Evolutionary conservation across 1,140 invertebrate genomes (phyloP).

Genomic region (Ectropis grisescens): DNA sequence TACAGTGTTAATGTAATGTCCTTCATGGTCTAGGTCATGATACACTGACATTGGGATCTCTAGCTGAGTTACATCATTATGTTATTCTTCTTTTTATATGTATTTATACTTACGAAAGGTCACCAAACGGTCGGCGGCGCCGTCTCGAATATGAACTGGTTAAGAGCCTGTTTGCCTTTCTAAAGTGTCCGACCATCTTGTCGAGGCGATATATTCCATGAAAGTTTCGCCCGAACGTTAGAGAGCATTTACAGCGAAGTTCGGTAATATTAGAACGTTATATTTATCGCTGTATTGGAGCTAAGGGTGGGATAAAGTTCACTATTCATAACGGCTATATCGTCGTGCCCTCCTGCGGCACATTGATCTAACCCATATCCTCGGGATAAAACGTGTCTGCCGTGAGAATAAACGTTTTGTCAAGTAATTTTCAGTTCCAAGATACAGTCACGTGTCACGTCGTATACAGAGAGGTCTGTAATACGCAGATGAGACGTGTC

Average conservation of each 20-base stretch:
- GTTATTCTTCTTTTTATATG: background rate
- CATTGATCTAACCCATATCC: constrained; percentile 13
- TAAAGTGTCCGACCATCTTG: background rate
- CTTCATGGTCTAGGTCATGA: constrained; percentile 19
- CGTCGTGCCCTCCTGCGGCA: background rate
- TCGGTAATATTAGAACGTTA: too few relatives aligned
- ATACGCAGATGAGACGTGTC: too few relatives aligned
- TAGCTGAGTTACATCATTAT: too few relatives aligned
- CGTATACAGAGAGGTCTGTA: too few relatives aligned
- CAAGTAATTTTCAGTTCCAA: constrained; percentile 16
- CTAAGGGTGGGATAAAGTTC: too few relatives aligned
- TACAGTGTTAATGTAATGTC: constrained; percentile 12
- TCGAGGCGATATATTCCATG: background rate
- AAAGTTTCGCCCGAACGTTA: too few relatives aligned
- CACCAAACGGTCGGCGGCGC: background rate
- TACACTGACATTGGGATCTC: background rate
- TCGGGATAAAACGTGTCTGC: constrained; percentile 11
- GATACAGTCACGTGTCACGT: constrained; percentile 17
- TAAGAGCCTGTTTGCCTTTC: background rate
- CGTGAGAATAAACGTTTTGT: constrained; percentile 3
- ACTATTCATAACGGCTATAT: too few relatives aligned
- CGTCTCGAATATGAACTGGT: background rate
- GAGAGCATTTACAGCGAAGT: too few relatives aligned
- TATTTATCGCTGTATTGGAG: too few relatives aligned
- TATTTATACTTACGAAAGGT: background rate